Base-by-base conservation (phyloP, 2,113 vertebrate species). In the Zingel zingel region DNA sequence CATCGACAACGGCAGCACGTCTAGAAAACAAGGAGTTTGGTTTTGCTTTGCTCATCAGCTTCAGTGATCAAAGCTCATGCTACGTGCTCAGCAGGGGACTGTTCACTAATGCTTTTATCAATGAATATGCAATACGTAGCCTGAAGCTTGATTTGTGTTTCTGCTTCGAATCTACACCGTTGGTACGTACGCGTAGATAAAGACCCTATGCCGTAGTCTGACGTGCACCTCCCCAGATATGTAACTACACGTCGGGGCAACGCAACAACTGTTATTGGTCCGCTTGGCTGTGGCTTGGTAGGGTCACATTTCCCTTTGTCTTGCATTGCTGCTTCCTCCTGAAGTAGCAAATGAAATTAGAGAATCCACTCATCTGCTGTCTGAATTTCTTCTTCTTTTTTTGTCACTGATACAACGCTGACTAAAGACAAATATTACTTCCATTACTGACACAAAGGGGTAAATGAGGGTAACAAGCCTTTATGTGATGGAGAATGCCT, bases 371-470 rank as follows among this genome's bases (percentile, higher is more conserved):
- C 65, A 56, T 82, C 58, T 80, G 63, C 54, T 61, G 10, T 36
- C 21, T 11, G 1, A 68, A 79, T n/a, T 39, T 3, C 13, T 27
- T 27, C 2, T 1, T 7, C 6, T 51, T 58, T 11, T 39, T 33
- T 54, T 7, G 5, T 25, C 4, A 39, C 21, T 30, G 14, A 56
- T 62, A 19, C 71, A 56, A 11, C 2, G 2, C 59, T 54, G 64
- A 75, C 75, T 64, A 53, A 82, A 73, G 75, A 71, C 78, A 48
- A 81, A 75, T 57, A 11, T 27, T 33, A 79, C 59, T 77, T 77
- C 65, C 54, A 82, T 76, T 62, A 27, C 59, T 56, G 82, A 71
- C 62, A 77, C 58, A 74, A 57, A 39, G 62, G 51, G 25, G 30
- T 47, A 51, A 73, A 77, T 54, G 73, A 72, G 79, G 65, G 81